Percentiles rank a stretch among this genome's conserved stretches.
Conservation (phyloP, 1,140 invertebrate species). For the Fragariocoptes setiger region DNA sequence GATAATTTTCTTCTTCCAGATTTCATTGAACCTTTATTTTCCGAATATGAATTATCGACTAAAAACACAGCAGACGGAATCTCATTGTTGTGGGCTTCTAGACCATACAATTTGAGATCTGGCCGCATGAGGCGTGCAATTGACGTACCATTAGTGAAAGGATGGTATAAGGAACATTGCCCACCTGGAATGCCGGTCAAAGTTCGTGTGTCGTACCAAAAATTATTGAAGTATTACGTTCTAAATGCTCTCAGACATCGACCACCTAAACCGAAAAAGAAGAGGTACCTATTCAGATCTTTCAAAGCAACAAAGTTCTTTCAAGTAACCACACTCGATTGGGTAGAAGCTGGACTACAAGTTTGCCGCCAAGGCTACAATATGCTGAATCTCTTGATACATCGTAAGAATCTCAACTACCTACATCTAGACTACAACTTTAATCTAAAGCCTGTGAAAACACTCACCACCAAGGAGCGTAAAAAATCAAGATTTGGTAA, state of each 20-base stretch:
- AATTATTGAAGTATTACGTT: slow-evolving; percentile 88
- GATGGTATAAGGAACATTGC: slow-evolving; percentile 75
- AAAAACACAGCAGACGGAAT: slow-evolving; percentile 98
- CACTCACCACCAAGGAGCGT: slow-evolving; percentile 89
- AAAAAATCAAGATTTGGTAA: slow-evolving; percentile 99
- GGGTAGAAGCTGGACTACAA: slow-evolving; percentile 85
- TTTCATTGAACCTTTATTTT: slow-evolving; percentile 59
- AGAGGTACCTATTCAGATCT: slow-evolving; percentile 82
- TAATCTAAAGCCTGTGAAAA: slow-evolving; percentile 97
- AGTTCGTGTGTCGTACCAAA: slow-evolving; percentile 89
- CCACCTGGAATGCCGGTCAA: slow-evolving; percentile 94
- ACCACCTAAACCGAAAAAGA: slow-evolving; percentile 91
- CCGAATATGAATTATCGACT: slow-evolving; percentile 77
- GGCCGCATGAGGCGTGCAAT: slow-evolving; percentile 48
- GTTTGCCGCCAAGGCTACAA: slow-evolving; percentile 98
- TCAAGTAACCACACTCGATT: slow-evolving; percentile 93
- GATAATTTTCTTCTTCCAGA: slow-evolving; percentile 48
- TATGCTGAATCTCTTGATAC: slow-evolving; percentile 94
- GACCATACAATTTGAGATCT: slow-evolving; percentile 85
- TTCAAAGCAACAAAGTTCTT: slow-evolving; percentile 99
- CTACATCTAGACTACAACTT: slow-evolving; percentile 99
- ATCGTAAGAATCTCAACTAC: slow-evolving; percentile 97
- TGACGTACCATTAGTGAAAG: slow-evolving; percentile 84
- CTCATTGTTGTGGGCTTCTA: slow-evolving; percentile 81
- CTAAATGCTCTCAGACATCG: slow-evolving; percentile 87